Conservation (phyloP, 1,140 invertebrate species). For the Brachionus rubens region DNA sequence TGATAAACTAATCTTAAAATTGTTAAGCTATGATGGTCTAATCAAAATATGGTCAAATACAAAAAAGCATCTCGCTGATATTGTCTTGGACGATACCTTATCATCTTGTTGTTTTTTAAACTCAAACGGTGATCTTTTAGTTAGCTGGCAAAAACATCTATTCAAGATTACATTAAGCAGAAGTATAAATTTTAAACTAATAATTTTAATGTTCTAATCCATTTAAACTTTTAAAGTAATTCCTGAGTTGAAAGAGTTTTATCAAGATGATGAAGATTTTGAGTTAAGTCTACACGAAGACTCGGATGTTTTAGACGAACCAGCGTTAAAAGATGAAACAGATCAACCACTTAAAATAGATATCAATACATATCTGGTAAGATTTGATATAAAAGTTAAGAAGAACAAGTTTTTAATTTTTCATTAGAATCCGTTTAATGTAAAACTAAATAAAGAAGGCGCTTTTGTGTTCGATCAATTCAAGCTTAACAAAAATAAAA, state of each 20-base stretch:
- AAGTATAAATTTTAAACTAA: background rate
- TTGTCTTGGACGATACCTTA: conserved; percentile 53
- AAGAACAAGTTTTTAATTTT: background rate
- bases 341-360: conserved; percentile 53
- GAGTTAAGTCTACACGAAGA: conserved; percentile 49
- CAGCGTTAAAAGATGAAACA: conserved; percentile 52
- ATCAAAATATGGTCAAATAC: conserved; percentile 55
- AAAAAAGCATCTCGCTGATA: conserved; percentile 53
- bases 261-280: background rate
- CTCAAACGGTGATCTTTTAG: conserved; percentile 52
- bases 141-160: conserved; percentile 57
- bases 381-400: too few relatives aligned
- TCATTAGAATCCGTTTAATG: conserved; percentile 4
- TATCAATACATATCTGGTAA: conserved; percentile 56
- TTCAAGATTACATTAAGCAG: conserved; percentile 57
- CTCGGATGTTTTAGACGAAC: conserved; percentile 57
- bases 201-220: background rate
- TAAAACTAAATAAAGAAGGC: conserved; percentile 1
- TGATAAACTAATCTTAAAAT: too few relatives aligned
- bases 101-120: conserved; percentile 55
- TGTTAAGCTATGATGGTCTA: conserved; percentile 55
- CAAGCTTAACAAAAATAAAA: background rate
- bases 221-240: background rate
- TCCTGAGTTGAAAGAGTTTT: background rate
- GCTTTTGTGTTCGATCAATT: background rate